A percentile compares a stretch with the other conserved stretches of the same genome.
Conservation (phyloP, 2,888 invertebrate species). For the Harmothoe impar region DNA sequence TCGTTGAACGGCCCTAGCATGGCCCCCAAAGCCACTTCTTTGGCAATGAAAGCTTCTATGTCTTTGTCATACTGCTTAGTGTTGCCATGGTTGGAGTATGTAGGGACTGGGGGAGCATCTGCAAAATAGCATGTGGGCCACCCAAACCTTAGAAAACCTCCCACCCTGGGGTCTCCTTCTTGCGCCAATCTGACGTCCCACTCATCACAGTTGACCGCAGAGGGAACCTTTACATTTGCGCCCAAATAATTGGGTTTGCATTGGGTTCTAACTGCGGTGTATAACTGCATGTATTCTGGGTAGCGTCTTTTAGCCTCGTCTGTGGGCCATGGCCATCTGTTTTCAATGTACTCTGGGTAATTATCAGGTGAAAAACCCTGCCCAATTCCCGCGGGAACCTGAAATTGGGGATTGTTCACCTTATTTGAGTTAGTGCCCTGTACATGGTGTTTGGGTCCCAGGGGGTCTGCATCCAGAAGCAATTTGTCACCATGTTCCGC, state of each 20-base stretch:
- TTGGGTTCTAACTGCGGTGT: too few relatives aligned
- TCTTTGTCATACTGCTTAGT: neutral
- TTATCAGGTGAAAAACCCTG: too few relatives aligned
- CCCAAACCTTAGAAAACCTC: neutral
- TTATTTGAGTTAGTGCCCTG: too few relatives aligned
- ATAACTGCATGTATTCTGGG: too few relatives aligned
- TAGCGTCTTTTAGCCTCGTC: too few relatives aligned
- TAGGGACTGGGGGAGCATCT: neutral
- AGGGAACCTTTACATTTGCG: neutral
- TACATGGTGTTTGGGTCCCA: too few relatives aligned
- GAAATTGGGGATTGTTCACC: too few relatives aligned
- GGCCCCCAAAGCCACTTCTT: neutral
- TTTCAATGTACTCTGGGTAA: too few relatives aligned
- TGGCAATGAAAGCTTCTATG: neutral
- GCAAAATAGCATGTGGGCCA: neutral
- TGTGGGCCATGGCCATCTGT: too few relatives aligned
- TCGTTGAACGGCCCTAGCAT: neutral
- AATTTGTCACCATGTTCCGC: too few relatives aligned
- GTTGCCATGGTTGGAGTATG: neutral
- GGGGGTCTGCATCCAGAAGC: too few relatives aligned
- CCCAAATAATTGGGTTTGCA: neutral
- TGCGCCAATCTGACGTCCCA: neutral
- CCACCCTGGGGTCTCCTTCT: neutral
- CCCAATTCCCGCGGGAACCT: too few relatives aligned
- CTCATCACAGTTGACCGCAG: neutral